A percentile compares a stretch with the other conserved stretches of the same genome.
Evolutionary conservation across 2,113 vertebrate species (phyloP).

Genomic region (Psittacus erithacus): DNA sequence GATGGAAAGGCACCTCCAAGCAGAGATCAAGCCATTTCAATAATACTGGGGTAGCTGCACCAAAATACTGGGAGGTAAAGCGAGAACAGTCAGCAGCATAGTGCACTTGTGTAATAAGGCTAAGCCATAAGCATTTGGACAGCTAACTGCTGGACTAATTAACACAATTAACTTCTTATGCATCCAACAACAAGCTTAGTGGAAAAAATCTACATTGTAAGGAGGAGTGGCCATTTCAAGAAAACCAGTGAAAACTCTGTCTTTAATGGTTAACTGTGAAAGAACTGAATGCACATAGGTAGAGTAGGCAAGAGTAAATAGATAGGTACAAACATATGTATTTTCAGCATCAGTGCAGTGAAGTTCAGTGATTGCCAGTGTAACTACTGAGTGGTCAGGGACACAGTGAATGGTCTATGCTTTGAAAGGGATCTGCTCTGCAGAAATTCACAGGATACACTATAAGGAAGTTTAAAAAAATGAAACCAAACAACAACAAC

Average conservation of each 20-base stretch:
- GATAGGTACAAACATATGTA: background rate
- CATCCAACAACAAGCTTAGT: background rate
- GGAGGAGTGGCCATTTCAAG: background rate
- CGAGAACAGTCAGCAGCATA: background rate
- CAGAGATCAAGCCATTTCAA: background rate
- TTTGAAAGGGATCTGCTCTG: background rate
- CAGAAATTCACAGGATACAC: background rate
- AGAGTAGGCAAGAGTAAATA: background rate
- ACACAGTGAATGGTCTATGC: background rate
- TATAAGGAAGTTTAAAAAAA: background rate
- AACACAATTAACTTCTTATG: background rate
- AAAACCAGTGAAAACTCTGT: background rate
- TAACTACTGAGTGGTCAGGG: background rate
- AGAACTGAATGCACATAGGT: background rate
- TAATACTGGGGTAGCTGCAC: background rate
- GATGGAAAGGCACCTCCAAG: accelerated
- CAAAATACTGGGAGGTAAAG: background rate
- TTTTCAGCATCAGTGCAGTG: background rate
- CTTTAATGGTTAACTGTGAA: background rate
- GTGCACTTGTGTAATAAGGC: background rate
- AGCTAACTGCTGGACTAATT: slow-evolving; percentile 5
- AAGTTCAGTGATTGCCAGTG: background rate
- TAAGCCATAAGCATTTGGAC: background rate
- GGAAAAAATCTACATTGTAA: background rate
- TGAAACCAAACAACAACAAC: background rate